Evolutionary conservation across 1,140 invertebrate species (phyloP), one percentile per base, ranked within the genome.

Genomic region (Colletes latitarsis): DNA sequence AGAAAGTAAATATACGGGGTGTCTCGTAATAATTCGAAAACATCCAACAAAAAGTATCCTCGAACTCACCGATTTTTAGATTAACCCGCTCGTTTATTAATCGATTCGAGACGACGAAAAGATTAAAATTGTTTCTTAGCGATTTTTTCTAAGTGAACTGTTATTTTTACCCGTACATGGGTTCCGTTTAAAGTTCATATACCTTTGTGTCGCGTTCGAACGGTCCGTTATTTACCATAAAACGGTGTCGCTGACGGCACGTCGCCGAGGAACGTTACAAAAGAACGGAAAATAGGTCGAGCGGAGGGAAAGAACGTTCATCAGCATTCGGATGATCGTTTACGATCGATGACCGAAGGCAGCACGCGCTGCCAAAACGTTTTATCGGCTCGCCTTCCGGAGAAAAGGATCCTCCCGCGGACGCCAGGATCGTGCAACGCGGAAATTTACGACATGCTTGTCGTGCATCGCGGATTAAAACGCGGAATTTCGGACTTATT

Each of bases 181-280:
- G 30, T 30, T 30, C 30, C 30, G 30, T 30, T 30, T 30, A 30
- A 30, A 30, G 30, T 30, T 30, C 30, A 30, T 30, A 1, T 1
- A 30, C 30, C 30, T 30, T 30, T 30, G 30, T 30, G 30, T 62
- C 68, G 30, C 62, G 49, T 55, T 14, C 77, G 57, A 57, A 76
- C 77, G 21, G 17, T 58, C 67, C 64, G 70, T 85, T 78, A 85
- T 82, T 46, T 67, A 70, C 55, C 71, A 75, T 85, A 86, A 86
- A 85, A 75, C 57, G 67, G 67, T 57, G 52, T 75, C 67, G 66
- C 49, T 30, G 68, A 58, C 81, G 60, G 72, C 83, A 84, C 69
- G 53, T 84, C 66, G 64, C 62, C 69, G 77, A 17, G 64, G 67
- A 75, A 68, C 63, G 52, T 68, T 69, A 49, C 69, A 64, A 68